Percentiles rank a stretch among this genome's conserved stretches.
phyloP scores from a whole-genome alignment of 2,888 invertebrate species.

The Drosophila eohydei region DNA sequence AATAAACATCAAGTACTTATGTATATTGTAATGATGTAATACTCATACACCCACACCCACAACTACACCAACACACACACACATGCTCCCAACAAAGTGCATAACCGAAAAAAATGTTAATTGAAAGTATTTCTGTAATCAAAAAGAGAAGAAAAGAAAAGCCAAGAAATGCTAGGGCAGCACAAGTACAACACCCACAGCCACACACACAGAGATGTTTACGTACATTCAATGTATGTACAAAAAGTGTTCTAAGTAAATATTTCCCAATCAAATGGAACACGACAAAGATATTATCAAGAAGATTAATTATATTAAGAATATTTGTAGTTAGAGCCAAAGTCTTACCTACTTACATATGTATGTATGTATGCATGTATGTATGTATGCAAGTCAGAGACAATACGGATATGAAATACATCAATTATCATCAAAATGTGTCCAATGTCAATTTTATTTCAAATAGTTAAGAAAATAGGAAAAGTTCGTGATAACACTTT shows the following conservation, averaged over 20 bases:
- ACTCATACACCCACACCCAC: slow-evolving; percentile 25
- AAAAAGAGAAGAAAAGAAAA: not conserved
- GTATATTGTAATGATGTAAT: slow-evolving; percentile 49
- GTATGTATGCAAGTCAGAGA: not conserved
- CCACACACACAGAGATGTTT: not conserved
- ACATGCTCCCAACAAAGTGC: not conserved
- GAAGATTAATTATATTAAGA: not conserved
- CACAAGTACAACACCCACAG: not conserved
- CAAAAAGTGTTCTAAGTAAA: not conserved
- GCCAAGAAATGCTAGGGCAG: not conserved
- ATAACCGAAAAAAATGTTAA: not conserved
- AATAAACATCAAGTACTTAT: slow-evolving; percentile 56
- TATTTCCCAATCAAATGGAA: not conserved
- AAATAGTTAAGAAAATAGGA: no score
- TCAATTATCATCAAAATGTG: not conserved
- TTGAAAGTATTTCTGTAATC: not conserved
- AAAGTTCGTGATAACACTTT: no score
- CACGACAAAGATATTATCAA: no score
- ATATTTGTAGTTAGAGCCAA: not conserved
- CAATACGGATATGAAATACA: not conserved
- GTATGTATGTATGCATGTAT: slow-evolving; percentile 2
- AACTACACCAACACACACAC: not conserved
- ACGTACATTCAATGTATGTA: slow-evolving; percentile 1
- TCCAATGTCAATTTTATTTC: not conserved
- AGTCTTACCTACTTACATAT: not conserved